Evolutionary conservation across 2,113 vertebrate genomes (phyloP), one percentile per base, ranked within the genome.

Genomic region (Nematolebias whitei): DNA sequence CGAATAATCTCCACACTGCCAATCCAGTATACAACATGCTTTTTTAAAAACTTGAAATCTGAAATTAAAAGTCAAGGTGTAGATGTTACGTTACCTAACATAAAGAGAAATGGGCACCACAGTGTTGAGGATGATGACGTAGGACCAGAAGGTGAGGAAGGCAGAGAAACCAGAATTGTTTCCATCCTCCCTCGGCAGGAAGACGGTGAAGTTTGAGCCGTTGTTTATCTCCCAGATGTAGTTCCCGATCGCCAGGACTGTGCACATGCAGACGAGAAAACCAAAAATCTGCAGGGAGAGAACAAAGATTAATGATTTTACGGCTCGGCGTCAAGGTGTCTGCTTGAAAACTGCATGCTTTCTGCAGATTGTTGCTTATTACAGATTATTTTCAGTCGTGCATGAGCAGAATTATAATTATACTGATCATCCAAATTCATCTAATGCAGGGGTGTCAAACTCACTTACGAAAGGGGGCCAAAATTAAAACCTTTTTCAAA

Each of bases 41-140:
- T n/a, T n/a, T n/a, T n/a, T n/a, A n/a, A n/a, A n/a, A n/a, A n/a
- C n/a, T n/a, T n/a, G n/a, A n/a, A n/a, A n/a, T n/a, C n/a, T n/a
- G n/a, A n/a, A n/a, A n/a, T n/a, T n/a, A 35, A 35, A 35, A 41
- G 12, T 5, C 40, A 6, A 41, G 2, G 7, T 29, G 26, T 41
- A 26, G 2, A 9, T 0, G 26, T 26, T 68, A 94, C 96, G 26
- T 26, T 68, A 94, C 96, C 97, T 99, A 73, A 99, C 95, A 0
- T 99, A 99, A 73, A 99, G 96, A 0, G 98, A 99, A 81, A 99
- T 99, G 47, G 98, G 96, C 64, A 99, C 98, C 90, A 99, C 92
- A 0, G 97, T 99, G 91, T 99, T 99, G 74, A 99, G 93, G 85
- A 98, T 96, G 90, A 99, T 98, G 88, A 99, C 91, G 0, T 99